Evolutionary conservation across 2,797 vertebrate genomes (phyloP), one percentile per base, ranked within the genome.

Genomic region (Channallabes apus): DNA sequence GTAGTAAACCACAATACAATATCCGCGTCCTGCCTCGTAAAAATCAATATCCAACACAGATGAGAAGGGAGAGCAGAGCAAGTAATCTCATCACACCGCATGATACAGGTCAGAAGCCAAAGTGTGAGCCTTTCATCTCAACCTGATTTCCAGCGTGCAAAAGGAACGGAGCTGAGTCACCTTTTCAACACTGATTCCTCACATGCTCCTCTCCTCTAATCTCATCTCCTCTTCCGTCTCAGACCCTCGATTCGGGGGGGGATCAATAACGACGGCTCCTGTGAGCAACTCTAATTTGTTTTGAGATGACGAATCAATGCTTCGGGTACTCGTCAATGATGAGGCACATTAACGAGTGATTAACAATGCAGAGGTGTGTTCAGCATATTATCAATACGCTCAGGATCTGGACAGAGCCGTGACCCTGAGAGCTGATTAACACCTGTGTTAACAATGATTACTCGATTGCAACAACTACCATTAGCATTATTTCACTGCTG

Each of bases 231-330:
- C 6, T 51, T 58, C 76, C 51, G 51, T 54, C 85, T 75, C 22
- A 81, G 85, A 83, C 84, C 84, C 88, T 59, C 77, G 35, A 22
- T 79, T 61, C 32, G 27, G 81, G 64, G 61, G 91, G 51, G 51
- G 51, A 93, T 94, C 93, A 84, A 94, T 94, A 88, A 86, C 90
- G 82, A 90, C 88, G 89, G 82, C 87, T 83, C 87, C 86, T 86
- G 89, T 83, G 41, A 67, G 82, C 59, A 32, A 27, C 83, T 91
- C 86, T 88, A 88, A 92, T 90, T 93, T 80, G 88, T 88, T 87
- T 71, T 83, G 87, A n/a, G 46, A 73, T 62, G 54, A 88, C 65
- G 41, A 88, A 92, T 94, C 91, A 90, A 93, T 92, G 86, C 71
- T 79, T 88, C 73, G 0, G 88, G 90, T 91, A 89, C 87, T 92